Evolutionary conservation across 2,113 vertebrate genomes (phyloP).

Genomic region (Dipodomys spectabilis): DNA sequence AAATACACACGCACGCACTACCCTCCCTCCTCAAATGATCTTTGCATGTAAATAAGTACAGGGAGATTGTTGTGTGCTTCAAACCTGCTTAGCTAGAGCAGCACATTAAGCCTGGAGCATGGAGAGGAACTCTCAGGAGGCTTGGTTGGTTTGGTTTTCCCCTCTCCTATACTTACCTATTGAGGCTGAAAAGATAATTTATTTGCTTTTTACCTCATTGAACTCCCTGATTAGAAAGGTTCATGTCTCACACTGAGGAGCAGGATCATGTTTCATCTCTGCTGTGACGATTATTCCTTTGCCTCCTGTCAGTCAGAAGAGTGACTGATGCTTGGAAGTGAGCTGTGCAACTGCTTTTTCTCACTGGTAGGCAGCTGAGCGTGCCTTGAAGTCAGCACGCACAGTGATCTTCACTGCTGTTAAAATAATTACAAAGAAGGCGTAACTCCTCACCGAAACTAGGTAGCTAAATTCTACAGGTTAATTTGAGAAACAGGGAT

Average conservation of each 20-base stretch:
- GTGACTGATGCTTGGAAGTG: slow-evolving; percentile 77
- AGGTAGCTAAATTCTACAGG: slow-evolving; percentile 38
- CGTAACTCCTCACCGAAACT: slow-evolving; percentile 12
- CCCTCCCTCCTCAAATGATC: too few species aligned
- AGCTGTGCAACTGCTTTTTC: slow-evolving; percentile 64
- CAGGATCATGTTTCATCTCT: not conserved
- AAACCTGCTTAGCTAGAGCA: not conserved
- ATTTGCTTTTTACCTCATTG: slow-evolving; percentile 13
- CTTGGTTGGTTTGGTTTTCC: not conserved
- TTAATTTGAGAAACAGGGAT: slow-evolving; percentile 65
- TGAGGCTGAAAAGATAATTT: not conserved
- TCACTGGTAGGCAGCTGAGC: slow-evolving; percentile 70
- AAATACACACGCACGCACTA: too few species aligned
- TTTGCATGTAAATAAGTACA: not conserved
- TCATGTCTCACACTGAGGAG: not conserved
- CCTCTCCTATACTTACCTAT: not conserved
- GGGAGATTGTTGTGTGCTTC: not conserved
- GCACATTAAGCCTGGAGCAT: not conserved
- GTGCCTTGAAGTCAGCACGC: slow-evolving; percentile 80
- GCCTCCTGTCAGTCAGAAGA: slow-evolving; percentile 56
- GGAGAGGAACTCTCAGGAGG: not conserved
- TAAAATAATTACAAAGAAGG: slow-evolving; percentile 63
- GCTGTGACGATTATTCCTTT: not conserved
- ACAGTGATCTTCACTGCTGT: slow-evolving; percentile 36
- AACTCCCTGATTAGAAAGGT: slow-evolving; percentile 17